Base-by-base conservation (phyloP, 2,113 vertebrate genomes). In the Ramphastos sulfuratus region DNA sequence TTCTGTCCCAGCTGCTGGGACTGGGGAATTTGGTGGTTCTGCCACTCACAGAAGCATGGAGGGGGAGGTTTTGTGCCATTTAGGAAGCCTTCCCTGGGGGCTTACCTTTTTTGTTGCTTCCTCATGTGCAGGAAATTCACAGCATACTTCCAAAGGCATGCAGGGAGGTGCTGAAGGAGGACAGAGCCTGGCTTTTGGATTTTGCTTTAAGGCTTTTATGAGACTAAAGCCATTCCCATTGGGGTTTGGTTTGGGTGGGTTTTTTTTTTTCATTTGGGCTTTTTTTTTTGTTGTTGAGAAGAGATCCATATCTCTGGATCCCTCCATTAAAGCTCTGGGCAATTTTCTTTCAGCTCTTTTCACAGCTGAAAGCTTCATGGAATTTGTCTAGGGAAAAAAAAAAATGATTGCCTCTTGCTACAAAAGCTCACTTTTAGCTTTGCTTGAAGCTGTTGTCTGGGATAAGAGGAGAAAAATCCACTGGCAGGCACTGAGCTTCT, bases 111-210 rank as follows among this genome's bases (percentile, higher is more conserved):
- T 82, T 27, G 2, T 56, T 84, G 82, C 72, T 88, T 52, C 67
- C 89, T 93, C 92, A 59, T 3, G 14, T 6, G 50, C 92, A 90
- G 83, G 76, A 86, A 95, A 92, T 79, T 90, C 80, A 46, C 37
- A 14, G 5, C 73, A n/a, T 80, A 46, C 63, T 88, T 93, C 83
- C 55, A 65, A 83, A 77, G 66, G 67, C 73, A 80, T 0, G 55
- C 46, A 1, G 2, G 30, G 16, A 54, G 82, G 69, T 91, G 78
- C 78, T 23, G 78, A 37, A 20, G 18, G 63, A 71, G 33, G 83
- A 23, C 66, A 63, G 71, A 82, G 66, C 1, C 42, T 28, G 66
- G 52, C 56, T 4, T 4, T 2, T 37, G 56, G 17, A 24, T 66
- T 28, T 24, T 39, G 20, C 67, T 28, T n/a, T 23, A 20, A 42